A percentile compares a stretch with the other conserved stretches of the same genome.
phyloP scores from a whole-genome alignment of 2,888 invertebrate genomes.

The Drosophila borborema region DNA sequence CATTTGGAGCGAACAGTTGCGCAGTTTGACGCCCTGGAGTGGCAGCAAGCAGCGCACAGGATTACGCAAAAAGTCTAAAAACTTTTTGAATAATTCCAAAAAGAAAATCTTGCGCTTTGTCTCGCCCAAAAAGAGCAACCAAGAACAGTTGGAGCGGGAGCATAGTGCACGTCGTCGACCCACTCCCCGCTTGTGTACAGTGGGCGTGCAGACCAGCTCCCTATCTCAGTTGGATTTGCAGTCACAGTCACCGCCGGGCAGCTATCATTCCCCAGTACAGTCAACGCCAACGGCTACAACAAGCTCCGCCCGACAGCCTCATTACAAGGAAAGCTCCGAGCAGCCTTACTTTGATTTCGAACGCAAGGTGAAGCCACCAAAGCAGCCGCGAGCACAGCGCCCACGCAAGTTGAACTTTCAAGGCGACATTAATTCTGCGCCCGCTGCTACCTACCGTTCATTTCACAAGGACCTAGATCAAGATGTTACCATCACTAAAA shows the following conservation, averaged over 20 bases:
- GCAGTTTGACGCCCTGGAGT: slow-evolving; percentile 81
- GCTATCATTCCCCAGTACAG: slow-evolving; percentile 82
- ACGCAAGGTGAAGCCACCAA: slow-evolving; percentile 81
- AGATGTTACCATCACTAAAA: slow-evolving; percentile 82
- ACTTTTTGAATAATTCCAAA: slow-evolving; percentile 80
- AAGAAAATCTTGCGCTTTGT: slow-evolving; percentile 82
- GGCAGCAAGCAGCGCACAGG: slow-evolving; percentile 55
- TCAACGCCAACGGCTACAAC: slow-evolving; percentile 59
- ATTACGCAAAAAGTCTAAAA: slow-evolving; percentile 61
- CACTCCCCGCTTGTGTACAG: slow-evolving; percentile 61
- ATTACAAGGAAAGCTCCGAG: slow-evolving; percentile 27
- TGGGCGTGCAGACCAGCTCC: slow-evolving; percentile 80
- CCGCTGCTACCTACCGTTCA: slow-evolving; percentile 81
- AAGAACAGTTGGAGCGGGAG: slow-evolving; percentile 13
- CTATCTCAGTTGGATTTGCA: slow-evolving; percentile 61
- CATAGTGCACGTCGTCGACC: slow-evolving; percentile 7
- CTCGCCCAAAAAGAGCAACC: slow-evolving; percentile 77
- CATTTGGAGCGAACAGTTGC: slow-evolving; percentile 78
- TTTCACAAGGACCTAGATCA: slow-evolving; percentile 82
- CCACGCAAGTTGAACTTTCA: slow-evolving; percentile 78
- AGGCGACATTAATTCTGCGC: slow-evolving; percentile 25
- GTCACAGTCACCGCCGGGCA: slow-evolving; percentile 82
- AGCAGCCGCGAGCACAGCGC: slow-evolving; percentile 49
- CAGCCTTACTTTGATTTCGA: slow-evolving; percentile 81
- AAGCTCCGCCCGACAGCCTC: slow-evolving; percentile 33